These are phyloP conservation scores for Orthosia gracilis DNA, from an alignment of 2,888 invertebrate species.

Conservation along the genomic window DNA sequence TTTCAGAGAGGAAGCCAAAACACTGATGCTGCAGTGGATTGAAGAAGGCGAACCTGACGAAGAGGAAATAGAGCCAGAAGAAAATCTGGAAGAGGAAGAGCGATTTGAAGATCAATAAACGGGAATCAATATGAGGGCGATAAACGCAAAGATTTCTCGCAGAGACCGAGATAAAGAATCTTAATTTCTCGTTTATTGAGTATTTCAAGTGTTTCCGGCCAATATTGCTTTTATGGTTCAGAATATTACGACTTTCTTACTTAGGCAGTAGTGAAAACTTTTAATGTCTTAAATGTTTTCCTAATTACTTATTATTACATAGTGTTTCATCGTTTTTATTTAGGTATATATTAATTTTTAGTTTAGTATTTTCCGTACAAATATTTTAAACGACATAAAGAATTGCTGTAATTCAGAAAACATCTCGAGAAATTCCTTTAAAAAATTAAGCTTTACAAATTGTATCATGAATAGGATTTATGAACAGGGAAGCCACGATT, in stretches of 20 bases:
- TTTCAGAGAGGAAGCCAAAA: slow-evolving; percentile 82
- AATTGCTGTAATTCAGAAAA: slow-evolving; percentile 23
- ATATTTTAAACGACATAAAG: slow-evolving; percentile 9
- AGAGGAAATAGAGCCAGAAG: slow-evolving; percentile 79
- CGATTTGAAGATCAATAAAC: too few species aligned
- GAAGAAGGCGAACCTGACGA: slow-evolving; percentile 85
- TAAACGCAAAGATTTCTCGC: too few species aligned
- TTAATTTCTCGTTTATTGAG: background rate
- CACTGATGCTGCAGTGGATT: slow-evolving; percentile 81
- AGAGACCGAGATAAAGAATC: background rate
- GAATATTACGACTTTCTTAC: background rate
- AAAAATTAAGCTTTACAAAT: slow-evolving; percentile 45
- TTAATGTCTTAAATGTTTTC: background rate
- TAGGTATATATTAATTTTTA: background rate
- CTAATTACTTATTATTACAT: background rate
- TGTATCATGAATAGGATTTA: slow-evolving; percentile 43
- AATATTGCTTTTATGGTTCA: background rate
- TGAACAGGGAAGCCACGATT: slow-evolving; percentile 19
- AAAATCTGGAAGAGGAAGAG: slow-evolving; percentile 66
- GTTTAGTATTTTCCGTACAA: slow-evolving; percentile 4
- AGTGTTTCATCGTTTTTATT: background rate
- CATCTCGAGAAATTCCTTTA: slow-evolving; percentile 12
- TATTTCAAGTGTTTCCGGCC: background rate
- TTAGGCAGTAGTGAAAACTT: background rate
- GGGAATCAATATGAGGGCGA: too few species aligned